Evolutionary conservation across 2,113 vertebrate species (phyloP).

Genomic region (Petroica traversi): DNA sequence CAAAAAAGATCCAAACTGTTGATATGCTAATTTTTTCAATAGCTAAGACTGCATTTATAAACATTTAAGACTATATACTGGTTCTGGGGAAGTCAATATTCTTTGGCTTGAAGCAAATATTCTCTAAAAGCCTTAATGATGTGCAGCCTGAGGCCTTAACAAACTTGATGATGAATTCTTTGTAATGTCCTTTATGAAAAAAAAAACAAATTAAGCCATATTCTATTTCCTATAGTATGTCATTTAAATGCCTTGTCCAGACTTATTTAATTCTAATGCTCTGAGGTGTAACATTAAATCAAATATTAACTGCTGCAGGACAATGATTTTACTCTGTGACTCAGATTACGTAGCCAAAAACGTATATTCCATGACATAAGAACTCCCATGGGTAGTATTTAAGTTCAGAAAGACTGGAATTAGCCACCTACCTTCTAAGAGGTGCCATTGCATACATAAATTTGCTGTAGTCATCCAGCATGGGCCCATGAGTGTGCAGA

Average conservation of each 20-base stretch:
- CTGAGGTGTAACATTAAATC: background rate
- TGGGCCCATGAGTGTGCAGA: constrained; percentile 86
- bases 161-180: background rate
- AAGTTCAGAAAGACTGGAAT: background rate
- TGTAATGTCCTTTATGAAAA: background rate
- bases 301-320: background rate
- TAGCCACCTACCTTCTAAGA: constrained; percentile 81
- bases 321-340: background rate
- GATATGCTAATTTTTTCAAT: background rate
- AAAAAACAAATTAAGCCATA: background rate
- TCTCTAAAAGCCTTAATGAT: background rate
- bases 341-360: background rate
- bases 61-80: background rate
- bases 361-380: background rate
- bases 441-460: constrained; percentile 84
- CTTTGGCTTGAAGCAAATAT: background rate
- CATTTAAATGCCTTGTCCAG: background rate
- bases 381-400: background rate
- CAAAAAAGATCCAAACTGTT: background rate
- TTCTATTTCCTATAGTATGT: background rate
- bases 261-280: background rate
- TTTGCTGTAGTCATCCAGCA: constrained; percentile 91
- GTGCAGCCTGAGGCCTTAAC: background rate
- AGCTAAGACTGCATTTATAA: background rate
- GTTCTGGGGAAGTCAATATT: background rate